phyloP scores from a whole-genome alignment of 2,888 invertebrate genomes.

The Apodemia zela region DNA sequence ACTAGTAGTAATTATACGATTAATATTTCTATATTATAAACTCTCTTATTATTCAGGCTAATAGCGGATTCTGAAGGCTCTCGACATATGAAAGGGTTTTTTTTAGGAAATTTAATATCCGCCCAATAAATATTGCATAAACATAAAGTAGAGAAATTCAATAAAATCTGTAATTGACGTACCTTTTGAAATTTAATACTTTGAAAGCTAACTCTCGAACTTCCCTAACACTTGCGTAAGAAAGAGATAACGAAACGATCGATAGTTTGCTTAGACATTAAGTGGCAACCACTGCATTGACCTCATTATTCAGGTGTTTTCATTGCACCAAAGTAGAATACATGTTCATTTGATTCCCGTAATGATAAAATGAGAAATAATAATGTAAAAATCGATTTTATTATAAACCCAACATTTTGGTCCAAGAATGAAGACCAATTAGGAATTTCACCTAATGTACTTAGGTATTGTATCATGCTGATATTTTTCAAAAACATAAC shows the following conservation, averaged over 20 bases:
- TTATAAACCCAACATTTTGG: no score
- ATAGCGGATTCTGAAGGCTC: no score
- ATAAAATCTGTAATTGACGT: not conserved
- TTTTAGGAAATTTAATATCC: not conserved
- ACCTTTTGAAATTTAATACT: conserved; percentile 27
- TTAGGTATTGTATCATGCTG: not conserved
- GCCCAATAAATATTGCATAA: conserved; percentile 14
- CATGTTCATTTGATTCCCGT: not conserved
- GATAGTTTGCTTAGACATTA: conserved; percentile 74
- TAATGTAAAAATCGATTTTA: not conserved
- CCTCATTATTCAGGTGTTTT: conserved; percentile 72
- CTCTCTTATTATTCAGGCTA: no score
- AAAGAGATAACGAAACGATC: conserved; percentile 75
- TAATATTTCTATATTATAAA: no score
- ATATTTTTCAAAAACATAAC: not conserved
- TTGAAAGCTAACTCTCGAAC: conserved; percentile 27
- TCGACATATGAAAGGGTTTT: not conserved
- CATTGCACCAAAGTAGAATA: conserved; percentile 42
- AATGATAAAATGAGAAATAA: not conserved
- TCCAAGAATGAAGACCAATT: no score
- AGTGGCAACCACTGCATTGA: conserved; percentile 75
- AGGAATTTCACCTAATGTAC: no score
- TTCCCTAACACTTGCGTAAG: conserved; percentile 51
- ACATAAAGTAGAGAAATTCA: not conserved
- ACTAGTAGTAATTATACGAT: no score